Base-by-base conservation (phyloP, 2,888 invertebrate genomes). In the Druceiella hillmani region DNA sequence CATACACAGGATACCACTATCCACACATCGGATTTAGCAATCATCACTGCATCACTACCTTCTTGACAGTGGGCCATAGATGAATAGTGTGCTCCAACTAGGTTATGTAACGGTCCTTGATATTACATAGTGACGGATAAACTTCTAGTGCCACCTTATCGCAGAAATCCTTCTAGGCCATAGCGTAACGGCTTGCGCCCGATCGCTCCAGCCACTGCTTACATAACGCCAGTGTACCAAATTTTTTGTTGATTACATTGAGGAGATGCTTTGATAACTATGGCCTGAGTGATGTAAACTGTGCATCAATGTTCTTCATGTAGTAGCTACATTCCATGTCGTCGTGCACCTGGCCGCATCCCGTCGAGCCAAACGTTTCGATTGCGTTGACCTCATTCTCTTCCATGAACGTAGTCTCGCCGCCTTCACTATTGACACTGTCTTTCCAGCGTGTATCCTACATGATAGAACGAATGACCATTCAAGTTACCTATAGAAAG, bases 241-340 rank as follows among this genome's bases (percentile, higher is more conserved):
- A 99, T 64, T 97, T 86, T 60, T 95, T 92, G 66, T 97, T 97
- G 60, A 99, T 95, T 32, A 85, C 75, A 57, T 87, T 89, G 52
- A 99, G 70, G 27, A 99, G 73, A 38, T 87, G 83, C 62, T 95
- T 98, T 11, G 97, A 95, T 40, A 92, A 91, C 55, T 89, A 86
- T 56, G 98, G 69, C 58, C 93, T 79, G 38, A 98, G 69, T 11
- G 95, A 95, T 38, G 95, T 90, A 61, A 87, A 94, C 47, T 83
- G 79, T 51, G 85, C 84, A 55, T 99, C 97, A 60, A 87, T 98
- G 64, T 95, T 94, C 66, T 98, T 98, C 98, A 99, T 99, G 62
- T 99, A 99, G 69, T 99, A 99, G 10, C 97, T 98, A 54, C 92
- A 91, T 58, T 99, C 99, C 89, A 97, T 93, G 58, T 99, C 99